Evolutionary conservation across 2,113 vertebrate genomes (phyloP).

Genomic region (Larimichthys polyactis): DNA sequence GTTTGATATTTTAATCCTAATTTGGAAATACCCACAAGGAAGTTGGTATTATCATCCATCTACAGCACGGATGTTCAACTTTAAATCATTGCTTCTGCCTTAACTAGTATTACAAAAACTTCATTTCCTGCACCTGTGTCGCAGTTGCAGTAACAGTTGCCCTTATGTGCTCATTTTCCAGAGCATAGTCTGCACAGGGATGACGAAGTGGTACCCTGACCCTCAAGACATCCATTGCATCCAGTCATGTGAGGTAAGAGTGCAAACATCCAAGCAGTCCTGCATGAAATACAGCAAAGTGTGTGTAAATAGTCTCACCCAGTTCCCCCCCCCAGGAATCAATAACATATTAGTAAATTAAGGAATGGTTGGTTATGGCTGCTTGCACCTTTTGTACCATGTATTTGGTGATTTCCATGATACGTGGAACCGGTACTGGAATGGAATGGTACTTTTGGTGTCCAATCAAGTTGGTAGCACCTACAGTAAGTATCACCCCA

Average conservation of each 20-base stretch:
- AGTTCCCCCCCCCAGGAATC: background rate
- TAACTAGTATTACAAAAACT: background rate
- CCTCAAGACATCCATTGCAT: constrained; percentile 91
- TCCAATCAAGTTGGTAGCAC: background rate
- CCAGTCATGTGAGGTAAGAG: constrained; percentile 94
- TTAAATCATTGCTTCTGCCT: background rate
- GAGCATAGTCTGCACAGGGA: constrained; percentile 94
- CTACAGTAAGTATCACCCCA: background rate
- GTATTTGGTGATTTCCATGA: background rate
- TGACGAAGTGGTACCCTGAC: constrained; percentile 91
- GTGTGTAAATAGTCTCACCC: constrained; percentile 13
- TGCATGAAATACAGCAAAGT: constrained; percentile 11
- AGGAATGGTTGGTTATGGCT: background rate
- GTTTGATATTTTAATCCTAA: too few relatives aligned
- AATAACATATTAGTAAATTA: too few relatives aligned
- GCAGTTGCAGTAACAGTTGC: constrained; percentile 21
- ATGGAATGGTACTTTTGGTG: background rate
- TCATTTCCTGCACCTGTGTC: constrained; percentile 18
- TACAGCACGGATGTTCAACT: background rate
- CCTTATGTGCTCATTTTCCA: constrained; percentile 69
- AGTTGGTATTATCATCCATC: background rate
- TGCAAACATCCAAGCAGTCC: constrained; percentile 9
- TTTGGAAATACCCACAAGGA: background rate
- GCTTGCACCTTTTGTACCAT: background rate
- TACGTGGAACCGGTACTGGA: background rate